These are phyloP conservation scores for Larimichthys crocea DNA, from an alignment of 2,113 vertebrate genomes.

Conservation along the genomic window DNA sequence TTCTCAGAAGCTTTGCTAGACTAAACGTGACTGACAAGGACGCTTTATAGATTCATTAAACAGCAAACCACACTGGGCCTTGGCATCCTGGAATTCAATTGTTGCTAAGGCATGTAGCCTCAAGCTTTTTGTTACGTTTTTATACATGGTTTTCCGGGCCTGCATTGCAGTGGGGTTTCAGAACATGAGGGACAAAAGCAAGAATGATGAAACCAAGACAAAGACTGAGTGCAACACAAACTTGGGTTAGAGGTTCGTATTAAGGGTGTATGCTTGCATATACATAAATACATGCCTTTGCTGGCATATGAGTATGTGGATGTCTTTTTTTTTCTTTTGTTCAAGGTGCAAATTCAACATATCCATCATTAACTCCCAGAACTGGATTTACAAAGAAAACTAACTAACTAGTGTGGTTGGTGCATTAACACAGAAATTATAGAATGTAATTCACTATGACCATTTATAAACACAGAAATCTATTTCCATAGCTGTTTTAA, in stretches of 20 bases:
- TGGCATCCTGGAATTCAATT: background rate
- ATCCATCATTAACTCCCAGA: background rate
- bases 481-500: background rate
- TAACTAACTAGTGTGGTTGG: background rate
- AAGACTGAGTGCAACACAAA: background rate
- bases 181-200: background rate
- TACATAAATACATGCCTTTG: background rate
- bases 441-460: background rate
- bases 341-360: background rate
- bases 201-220: slow-evolving; percentile 7
- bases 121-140: background rate
- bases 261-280: background rate
- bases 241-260: background rate
- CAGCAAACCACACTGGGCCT: background rate
- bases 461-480: background rate
- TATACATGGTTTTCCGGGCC: background rate
- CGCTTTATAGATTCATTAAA: background rate
- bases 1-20: background rate
- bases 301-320: background rate
- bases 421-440: background rate
- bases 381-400: background rate
- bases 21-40: background rate
- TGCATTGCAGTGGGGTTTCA: background rate
- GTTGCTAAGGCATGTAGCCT: background rate
- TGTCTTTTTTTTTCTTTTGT: background rate